phyloP scores from a whole-genome alignment of 2,888 invertebrate species.

The Julus scandinavius region DNA sequence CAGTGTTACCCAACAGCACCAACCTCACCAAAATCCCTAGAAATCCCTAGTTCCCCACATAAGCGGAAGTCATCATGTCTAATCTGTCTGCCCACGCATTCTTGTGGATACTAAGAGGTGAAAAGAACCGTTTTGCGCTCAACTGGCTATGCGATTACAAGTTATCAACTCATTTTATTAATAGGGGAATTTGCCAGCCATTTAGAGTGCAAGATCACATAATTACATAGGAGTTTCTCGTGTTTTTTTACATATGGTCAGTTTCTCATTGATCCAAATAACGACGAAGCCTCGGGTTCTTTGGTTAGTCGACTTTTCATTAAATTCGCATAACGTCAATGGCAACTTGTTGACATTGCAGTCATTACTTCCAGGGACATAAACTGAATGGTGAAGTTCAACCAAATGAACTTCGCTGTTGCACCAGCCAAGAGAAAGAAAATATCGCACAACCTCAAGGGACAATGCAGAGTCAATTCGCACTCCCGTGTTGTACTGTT shows the following conservation, averaged over 20 bases:
- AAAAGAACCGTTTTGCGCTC: not conserved
- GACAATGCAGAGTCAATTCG: not conserved
- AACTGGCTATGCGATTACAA: constrained; percentile 23
- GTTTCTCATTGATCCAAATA: not conserved
- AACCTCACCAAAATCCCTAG: no score
- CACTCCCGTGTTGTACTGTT: constrained; percentile 6
- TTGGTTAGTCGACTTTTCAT: not conserved
- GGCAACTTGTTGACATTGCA: not conserved
- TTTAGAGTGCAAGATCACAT: not conserved
- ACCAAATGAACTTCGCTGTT: not conserved
- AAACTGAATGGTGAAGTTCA: not conserved
- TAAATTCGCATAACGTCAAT: not conserved
- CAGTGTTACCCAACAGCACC: no score
- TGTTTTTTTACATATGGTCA: not conserved
- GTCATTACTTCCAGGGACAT: not conserved
- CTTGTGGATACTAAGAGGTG: not conserved
- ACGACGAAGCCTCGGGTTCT: not conserved
- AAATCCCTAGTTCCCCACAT: no score
- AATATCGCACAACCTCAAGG: not conserved
- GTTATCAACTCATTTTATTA: constrained; percentile 24
- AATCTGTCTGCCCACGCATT: not conserved
- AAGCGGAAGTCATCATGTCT: not conserved
- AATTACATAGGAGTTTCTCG: not conserved
- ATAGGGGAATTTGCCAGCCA: not conserved
- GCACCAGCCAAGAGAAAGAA: not conserved